Evolutionary conservation across 2,888 invertebrate genomes (phyloP), one percentile per base, ranked within the genome.

Genomic region (Melieria picta): DNA sequence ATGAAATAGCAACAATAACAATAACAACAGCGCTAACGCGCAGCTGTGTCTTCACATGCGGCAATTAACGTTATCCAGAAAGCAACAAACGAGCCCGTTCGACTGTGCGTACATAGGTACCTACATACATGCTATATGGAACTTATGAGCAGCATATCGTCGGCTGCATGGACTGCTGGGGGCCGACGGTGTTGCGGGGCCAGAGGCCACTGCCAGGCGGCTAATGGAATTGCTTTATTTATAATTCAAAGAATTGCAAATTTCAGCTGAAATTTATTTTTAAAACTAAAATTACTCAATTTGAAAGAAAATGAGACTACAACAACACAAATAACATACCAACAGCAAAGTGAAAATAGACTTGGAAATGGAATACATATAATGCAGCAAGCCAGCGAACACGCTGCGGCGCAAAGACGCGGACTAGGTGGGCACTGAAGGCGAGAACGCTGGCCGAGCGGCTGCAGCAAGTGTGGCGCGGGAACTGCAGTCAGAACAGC

Each of bases 161-260:
- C 9, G 13, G 5, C 42, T 58, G 43, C 30, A 42, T 9, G 11
- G 4, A 42, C 11, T 42, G 7, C 2, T 2, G 30, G 30, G 1
- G 30, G 30, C 30, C 30, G 30, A 30, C 30, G 30, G 30, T 30
- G 30, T 30, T 30, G 30, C 30, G 30, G 30, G 30, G 30, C 30
- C 30, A 30, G 30, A 2, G 30, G 30, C 7, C 7, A 43, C 11
- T 52, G 45, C 61, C 45, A 60, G 67, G 16, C 50, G 43, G 45
- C 67, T 67, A 67, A 67, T 60, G 52, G 60, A 67, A 50, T 50
- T 57, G 10, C 13, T 47, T 57, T 66, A 57, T 57, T 58, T 66
- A 66, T 66, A 58, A 58, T 66, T 47, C 42, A 16, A 13, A 11
- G 52, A 60, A 52, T 60, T 5, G 50, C 16, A 52, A 52, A 45